Conservation (phyloP, 2,888 invertebrate genomes). For the Dryococelus australis region DNA sequence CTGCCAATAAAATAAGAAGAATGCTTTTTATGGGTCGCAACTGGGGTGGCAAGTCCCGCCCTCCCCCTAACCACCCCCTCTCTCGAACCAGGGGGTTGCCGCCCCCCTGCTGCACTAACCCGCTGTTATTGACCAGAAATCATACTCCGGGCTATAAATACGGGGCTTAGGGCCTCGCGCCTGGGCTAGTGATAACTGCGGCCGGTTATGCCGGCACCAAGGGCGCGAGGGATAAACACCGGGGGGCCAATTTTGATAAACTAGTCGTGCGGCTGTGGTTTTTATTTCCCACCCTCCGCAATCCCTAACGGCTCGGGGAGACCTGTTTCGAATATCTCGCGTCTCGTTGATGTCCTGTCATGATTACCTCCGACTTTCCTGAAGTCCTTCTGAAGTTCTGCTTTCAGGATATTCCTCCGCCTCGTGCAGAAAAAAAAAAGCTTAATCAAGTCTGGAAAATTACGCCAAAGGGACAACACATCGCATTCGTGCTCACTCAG, state of each 20-base stretch:
- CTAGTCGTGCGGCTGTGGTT: no score
- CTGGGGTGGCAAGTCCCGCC: neutral
- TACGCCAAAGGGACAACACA: no score
- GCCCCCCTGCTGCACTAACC: neutral
- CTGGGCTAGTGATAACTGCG: neutral
- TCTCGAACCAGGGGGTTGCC: neutral
- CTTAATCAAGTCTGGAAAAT: no score
- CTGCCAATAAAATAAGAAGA: constrained; percentile 3
- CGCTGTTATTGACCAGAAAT: constrained; percentile 10
- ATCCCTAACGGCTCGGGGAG: neutral
- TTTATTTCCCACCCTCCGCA: no score
- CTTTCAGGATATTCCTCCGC: no score
- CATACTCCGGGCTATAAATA: neutral
- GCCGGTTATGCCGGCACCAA: neutral
- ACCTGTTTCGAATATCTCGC: no score
- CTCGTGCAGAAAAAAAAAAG: no score
- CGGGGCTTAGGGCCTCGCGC: neutral
- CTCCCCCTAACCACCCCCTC: neutral
- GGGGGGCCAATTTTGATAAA: neutral
- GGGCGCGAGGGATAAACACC: neutral
- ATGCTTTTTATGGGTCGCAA: constrained; percentile 10
- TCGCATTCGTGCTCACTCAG: no score
- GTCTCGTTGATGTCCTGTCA: no score
- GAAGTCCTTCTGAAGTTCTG: no score
- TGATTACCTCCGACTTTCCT: no score